Conservation (phyloP, 2,888 invertebrate genomes). For the Leptinotarsa haldemani region DNA sequence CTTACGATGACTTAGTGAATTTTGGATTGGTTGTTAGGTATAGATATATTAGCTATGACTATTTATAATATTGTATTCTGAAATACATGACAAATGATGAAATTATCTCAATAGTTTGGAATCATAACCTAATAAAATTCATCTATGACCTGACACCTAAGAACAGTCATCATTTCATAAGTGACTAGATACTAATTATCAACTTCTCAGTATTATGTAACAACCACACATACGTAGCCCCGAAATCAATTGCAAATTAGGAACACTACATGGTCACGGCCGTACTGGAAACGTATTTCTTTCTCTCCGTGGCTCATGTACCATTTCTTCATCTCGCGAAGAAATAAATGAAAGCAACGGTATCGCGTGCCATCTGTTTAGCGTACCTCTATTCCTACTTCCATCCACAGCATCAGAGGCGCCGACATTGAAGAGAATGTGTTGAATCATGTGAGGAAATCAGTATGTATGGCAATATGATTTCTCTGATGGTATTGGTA, state of each 20-base stretch:
- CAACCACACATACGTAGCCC: not conserved
- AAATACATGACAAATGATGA: too few relatives aligned
- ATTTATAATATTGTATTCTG: too few relatives aligned
- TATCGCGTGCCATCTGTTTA: constrained; percentile 37
- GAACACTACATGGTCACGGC: constrained; percentile 10
- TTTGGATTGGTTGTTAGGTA: too few relatives aligned
- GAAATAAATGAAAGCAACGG: constrained; percentile 36
- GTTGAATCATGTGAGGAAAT: not conserved
- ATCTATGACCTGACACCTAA: too few relatives aligned
- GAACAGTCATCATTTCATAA: too few relatives aligned
- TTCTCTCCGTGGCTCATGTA: constrained; percentile 7
- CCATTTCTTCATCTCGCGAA: constrained; percentile 26
- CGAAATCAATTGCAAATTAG: constrained; percentile 15
- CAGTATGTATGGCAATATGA: not conserved
- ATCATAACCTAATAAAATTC: too few relatives aligned
- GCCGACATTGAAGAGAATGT: not conserved
- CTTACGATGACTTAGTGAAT: too few relatives aligned
- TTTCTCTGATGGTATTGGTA: too few relatives aligned
- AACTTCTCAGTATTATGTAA: not conserved
- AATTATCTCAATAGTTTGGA: too few relatives aligned
- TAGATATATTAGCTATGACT: too few relatives aligned
- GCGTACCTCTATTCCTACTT: constrained; percentile 23
- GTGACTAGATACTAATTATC: not conserved
- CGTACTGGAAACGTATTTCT: constrained; percentile 7
- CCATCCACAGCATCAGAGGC: not conserved